Percentiles rank a stretch among this genome's conserved stretches.
These are phyloP conservation scores for Baccha elongata DNA, from an alignment of 2,888 invertebrate genomes.

Conservation along the genomic window DNA sequence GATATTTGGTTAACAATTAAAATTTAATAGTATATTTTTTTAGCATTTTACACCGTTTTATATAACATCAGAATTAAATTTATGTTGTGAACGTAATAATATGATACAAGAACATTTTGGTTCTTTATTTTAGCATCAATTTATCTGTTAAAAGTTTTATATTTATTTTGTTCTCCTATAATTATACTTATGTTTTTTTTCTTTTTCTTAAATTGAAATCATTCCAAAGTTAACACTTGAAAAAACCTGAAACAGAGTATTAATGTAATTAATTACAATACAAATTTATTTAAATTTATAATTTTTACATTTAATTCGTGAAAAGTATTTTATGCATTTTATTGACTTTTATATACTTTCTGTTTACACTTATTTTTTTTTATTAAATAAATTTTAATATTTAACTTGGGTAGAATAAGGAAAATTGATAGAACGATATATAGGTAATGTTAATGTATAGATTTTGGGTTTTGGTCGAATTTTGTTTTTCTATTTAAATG, in stretches of 20 bases:
- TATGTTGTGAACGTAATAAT: conserved; percentile 67
- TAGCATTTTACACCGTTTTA: conserved; percentile 71
- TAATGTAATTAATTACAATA: conserved; percentile 43
- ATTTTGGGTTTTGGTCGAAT: conserved; percentile 11
- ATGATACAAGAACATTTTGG: conserved; percentile 57
- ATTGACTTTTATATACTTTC: conserved; percentile 19
- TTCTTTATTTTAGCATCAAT: conserved; percentile 57
- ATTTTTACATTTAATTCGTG: conserved; percentile 61
- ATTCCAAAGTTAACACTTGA: conserved; percentile 54
- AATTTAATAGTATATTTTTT: conserved; percentile 80
- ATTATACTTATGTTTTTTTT: conserved; percentile 3
- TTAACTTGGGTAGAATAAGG: conserved; percentile 22
- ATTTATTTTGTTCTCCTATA: not conserved
- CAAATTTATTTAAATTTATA: conserved; percentile 46
- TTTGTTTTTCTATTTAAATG: not conserved
- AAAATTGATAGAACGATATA: conserved; percentile 31
- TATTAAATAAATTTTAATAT: conserved; percentile 19
- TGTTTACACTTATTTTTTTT: conserved; percentile 1
- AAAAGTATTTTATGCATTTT: conserved; percentile 38
- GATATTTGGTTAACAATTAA: conserved; percentile 81
- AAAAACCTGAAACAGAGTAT: conserved; percentile 51
- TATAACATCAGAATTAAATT: conserved; percentile 73
- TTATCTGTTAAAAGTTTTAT: conserved; percentile 33
- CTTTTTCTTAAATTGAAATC: conserved; percentile 38
- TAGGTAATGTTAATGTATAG: not conserved